Base-by-base conservation (phyloP, 1,140 invertebrate species). In the Scaptomyza graminum region DNA sequence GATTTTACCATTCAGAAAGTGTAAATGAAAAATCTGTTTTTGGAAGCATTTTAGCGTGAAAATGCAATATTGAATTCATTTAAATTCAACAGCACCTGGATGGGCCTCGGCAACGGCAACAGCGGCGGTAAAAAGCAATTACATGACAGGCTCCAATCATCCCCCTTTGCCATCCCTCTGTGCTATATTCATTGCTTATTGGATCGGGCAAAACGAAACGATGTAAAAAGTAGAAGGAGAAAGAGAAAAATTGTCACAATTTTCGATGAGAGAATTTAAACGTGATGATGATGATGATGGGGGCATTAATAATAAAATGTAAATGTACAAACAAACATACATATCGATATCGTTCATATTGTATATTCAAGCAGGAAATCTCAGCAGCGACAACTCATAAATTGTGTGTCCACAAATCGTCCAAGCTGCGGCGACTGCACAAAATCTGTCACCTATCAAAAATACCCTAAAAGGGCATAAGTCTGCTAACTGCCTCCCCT, bases 11-110 rank as follows among this genome's bases (percentile, higher is more conserved):
- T 90, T 90, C 88, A 90, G 83, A 88, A 88, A 89, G 88, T 90
- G 88, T 84, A 90, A 90, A 90, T 90, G 88, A 90, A 90, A 90
- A 90, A 90, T 90, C 80, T 90, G 88, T 90, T 90, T 90, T 90
- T 90, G 88, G 88, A 88, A 79, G 88, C 88, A 90, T 90, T 90
- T 90, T 80, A 83, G 88, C 88, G 88, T 90, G 87, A 90, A 90
- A 90, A 90, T 90, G 88, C 88, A 90, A 90, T 90, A 90, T 90
- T 89, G 88, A 90, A 90, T 90, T 90, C 76, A 90, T 90, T 90
- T 90, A 90, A 90, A 90, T 90, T 88, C 76, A 77, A 51, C 80
- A 90, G 82, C 73, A 54, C 41, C 50, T 44, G 54, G 37, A n/a
- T 41, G 37, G 37, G 37, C 37, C 37, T 41, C 62, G 67, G 52